Base-by-base conservation (phyloP, 2,113 vertebrate species). In the Zeus faber region DNA sequence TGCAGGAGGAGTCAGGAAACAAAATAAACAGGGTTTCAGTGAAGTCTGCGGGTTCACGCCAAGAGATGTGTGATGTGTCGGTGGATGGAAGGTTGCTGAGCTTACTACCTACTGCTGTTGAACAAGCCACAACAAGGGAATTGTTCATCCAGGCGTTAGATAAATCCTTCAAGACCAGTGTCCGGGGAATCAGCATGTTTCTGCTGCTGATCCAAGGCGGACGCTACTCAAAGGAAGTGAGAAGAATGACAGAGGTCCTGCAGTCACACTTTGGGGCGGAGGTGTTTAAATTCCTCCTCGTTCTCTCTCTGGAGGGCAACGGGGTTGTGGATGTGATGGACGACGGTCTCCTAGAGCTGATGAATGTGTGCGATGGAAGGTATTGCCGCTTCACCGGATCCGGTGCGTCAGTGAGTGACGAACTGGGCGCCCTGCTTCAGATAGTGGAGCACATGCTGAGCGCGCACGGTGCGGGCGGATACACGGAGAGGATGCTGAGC, bases 141-240 rank as follows among this genome's bases (percentile, higher is more conserved):
- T 41, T 0, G 41, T 37, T 67, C 23, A 20, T 48, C 17, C 51
- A 44, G 24, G 49, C 37, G 1, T 11, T 79, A 0, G 44, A 64
- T 1, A 26, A 23, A 25, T 72, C 54, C 52, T 70, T 74, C 13
- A 48, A 37, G 24, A 62, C 70, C 1, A 60, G 46, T 43, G 7
- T 2, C 11, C 54, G 52, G 4, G 67, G 46, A 14, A 44, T 48
- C 9, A 21, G 7, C 7, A 18, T 46, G 6, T 81, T 81, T 21
- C 59, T 70, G 33, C 52, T 83, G 25, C 35, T 79, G 50, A 67
- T 76, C 44, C 67, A 37, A 59, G 72, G 65, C 13, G 75, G 65
- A 13, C 24, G 2, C 39, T 77, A 65, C 22, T 58, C 54, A n/a
- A 33, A 31, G 13, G 63, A 8, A 39, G 65, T 77, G 26, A 57